Conservation (phyloP, 2,113 vertebrate genomes). For the Oreochromis tanganicae region DNA sequence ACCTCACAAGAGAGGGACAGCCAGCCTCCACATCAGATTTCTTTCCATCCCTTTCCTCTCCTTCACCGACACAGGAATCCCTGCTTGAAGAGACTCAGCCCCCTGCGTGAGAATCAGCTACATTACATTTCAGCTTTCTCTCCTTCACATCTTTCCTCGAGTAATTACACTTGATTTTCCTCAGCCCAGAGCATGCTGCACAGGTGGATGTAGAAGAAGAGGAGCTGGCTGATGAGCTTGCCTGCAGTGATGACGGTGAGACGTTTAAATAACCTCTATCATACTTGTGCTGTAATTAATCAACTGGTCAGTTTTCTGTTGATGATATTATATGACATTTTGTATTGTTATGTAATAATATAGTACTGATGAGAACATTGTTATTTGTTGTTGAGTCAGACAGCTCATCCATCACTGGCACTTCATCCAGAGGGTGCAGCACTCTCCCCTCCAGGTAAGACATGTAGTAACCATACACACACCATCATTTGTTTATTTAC, state of each 20-base stretch:
- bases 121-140: background rate
- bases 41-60: background rate
- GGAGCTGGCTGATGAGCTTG: slow-evolving; percentile 76
- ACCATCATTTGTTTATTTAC: background rate
- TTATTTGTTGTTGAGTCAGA: slow-evolving; percentile 72
- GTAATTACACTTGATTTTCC: background rate
- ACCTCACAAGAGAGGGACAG: slow-evolving; percentile 64
- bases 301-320: background rate
- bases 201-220: slow-evolving; percentile 72
- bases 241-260: slow-evolving; percentile 68
- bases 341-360: background rate
- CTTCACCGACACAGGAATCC: background rate
- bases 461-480: background rate
- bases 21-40: background rate
- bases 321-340: background rate
- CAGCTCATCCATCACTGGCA: slow-evolving; percentile 56
- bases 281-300: background rate
- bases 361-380: background rate
- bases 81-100: background rate
- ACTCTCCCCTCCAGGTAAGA: slow-evolving; percentile 73
- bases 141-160: background rate
- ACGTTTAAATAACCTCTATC: background rate
- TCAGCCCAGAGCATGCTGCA: slow-evolving; percentile 42
- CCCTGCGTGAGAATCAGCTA: slow-evolving; percentile 46
- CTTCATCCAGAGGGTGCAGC: slow-evolving; percentile 53